These are phyloP conservation scores for Bradypodion pumilum DNA, from an alignment of 2,797 vertebrate genomes.

Conservation along the genomic window DNA sequence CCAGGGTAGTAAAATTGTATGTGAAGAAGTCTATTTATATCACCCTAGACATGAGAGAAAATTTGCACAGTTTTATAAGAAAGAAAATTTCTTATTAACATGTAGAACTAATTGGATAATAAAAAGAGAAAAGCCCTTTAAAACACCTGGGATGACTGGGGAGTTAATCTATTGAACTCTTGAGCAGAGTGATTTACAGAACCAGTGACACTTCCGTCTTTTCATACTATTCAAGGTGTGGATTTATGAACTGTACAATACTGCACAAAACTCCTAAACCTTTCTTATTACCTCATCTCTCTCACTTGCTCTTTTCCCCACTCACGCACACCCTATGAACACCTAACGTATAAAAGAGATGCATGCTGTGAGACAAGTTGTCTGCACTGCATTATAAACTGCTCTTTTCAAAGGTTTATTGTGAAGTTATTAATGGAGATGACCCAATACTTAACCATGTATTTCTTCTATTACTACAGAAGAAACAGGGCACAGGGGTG, in stretches of 20 bases:
- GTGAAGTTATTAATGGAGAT: not conserved
- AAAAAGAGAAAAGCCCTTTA: slow-evolving; percentile 48
- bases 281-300: slow-evolving; percentile 17
- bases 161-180: slow-evolving; percentile 58
- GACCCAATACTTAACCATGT: not conserved
- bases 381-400: slow-evolving; percentile 6
- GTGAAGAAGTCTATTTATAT: slow-evolving; percentile 49
- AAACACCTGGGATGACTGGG: slow-evolving; percentile 45
- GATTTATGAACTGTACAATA: slow-evolving; percentile 17
- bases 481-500: not conserved
- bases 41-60: slow-evolving; percentile 53
- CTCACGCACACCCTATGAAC: rapidly evolving
- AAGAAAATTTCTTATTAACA: slow-evolving; percentile 63
- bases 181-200: slow-evolving; percentile 51
- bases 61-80: slow-evolving; percentile 40
- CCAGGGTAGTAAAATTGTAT: slow-evolving; percentile 50
- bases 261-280: not conserved
- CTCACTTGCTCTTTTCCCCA: not conserved
- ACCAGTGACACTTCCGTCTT: rapidly evolving
- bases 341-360: not conserved
- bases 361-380: not conserved
- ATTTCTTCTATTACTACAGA: not conserved
- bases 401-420: slow-evolving; percentile 7
- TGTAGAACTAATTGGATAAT: slow-evolving; percentile 69
- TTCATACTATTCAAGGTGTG: slow-evolving; percentile 5